These are phyloP conservation scores for Paramisgurnus dabryanus DNA, from an alignment of 2,113 vertebrate species.

Conservation along the genomic window DNA sequence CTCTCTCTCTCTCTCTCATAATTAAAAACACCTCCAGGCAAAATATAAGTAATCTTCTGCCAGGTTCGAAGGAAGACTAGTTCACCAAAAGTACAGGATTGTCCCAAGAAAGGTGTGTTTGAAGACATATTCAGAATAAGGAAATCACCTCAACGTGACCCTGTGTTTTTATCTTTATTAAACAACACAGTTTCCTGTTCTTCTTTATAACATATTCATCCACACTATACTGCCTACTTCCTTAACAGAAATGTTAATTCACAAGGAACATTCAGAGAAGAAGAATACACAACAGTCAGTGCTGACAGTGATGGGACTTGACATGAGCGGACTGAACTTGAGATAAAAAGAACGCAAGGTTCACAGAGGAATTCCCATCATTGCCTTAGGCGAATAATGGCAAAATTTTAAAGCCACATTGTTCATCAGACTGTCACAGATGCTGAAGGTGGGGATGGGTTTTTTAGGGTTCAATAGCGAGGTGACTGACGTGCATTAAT, in stretches of 20 bases:
- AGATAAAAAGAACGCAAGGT: background rate
- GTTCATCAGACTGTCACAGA: conserved; percentile 29
- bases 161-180: background rate
- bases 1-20: background rate
- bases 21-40: background rate
- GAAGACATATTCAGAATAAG: background rate
- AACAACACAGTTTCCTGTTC: background rate
- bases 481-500: conserved; percentile 46
- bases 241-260: background rate
- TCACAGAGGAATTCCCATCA: background rate
- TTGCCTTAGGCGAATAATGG: conserved; percentile 29
- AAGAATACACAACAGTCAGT: background rate
- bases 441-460: conserved; percentile 12
- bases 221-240: background rate
- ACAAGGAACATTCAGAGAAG: background rate
- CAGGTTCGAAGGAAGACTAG: background rate
- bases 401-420: conserved; percentile 24
- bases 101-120: background rate
- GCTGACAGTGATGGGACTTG: background rate
- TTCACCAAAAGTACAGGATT: background rate
- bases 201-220: background rate
- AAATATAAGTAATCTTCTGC: background rate
- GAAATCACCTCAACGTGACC: conserved; percentile 2
- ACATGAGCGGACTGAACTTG: background rate
- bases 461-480: conserved; percentile 39